Evolutionary conservation across 1,140 invertebrate species (phyloP).

Genomic region (Thrips palmi): DNA sequence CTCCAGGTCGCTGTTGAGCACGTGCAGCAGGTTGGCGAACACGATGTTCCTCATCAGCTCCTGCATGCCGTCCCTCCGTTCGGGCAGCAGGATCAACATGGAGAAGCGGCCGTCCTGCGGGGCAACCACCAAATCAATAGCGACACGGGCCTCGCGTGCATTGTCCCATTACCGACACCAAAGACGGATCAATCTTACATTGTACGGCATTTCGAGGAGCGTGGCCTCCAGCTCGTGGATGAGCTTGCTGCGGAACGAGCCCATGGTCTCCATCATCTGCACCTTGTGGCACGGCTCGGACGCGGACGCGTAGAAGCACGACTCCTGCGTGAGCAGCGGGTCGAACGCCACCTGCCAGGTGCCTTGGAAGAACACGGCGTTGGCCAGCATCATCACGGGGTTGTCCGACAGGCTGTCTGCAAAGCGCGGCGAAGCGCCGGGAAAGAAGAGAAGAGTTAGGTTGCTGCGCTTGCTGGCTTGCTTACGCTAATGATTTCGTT

Average conservation of each 20-base stretch:
- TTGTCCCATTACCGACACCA: too few relatives aligned
- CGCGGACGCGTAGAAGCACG: conserved; percentile 31
- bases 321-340: conserved; percentile 26
- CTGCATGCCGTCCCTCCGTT: conserved; percentile 21
- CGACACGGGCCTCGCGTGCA: too few relatives aligned
- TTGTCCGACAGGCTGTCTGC: conserved; percentile 30
- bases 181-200: too few relatives aligned
- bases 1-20: conserved; percentile 29
- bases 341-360: conserved; percentile 56
- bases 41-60: conserved; percentile 32
- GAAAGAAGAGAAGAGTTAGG: too few relatives aligned
- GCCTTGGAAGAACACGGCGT: conserved; percentile 65
- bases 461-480: too few relatives aligned
- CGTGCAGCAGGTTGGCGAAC: too few relatives aligned
- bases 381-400: conserved; percentile 44
- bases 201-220: conserved; percentile 52
- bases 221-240: conserved; percentile 34
- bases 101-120: conserved; percentile 38
- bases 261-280: conserved; percentile 41
- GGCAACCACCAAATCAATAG: too few relatives aligned
- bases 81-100: conserved; percentile 44
- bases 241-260: conserved; percentile 33
- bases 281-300: conserved; percentile 27
- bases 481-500: background rate
- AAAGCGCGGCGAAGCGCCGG: too few relatives aligned